These are phyloP conservation scores for Montipora sp. DNA, from an alignment of 64 coral and sea anemone species.

Conservation along the genomic window DNA sequence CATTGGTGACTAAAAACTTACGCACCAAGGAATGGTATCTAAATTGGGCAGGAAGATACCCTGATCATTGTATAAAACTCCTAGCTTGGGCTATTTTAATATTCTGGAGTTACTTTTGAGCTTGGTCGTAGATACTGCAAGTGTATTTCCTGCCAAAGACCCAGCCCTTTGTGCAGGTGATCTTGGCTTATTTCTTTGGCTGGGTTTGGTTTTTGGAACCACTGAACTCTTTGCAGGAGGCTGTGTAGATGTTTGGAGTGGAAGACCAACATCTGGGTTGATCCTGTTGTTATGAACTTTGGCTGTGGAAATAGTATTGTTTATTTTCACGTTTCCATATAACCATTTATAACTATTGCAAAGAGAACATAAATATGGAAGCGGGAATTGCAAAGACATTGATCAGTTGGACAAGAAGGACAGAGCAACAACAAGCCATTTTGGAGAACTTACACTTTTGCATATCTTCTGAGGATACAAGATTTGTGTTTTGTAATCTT, in stretches of 20 bases:
- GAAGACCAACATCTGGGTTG: conserved; percentile 62
- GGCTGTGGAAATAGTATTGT: not conserved
- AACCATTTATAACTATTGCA: too few relatives aligned
- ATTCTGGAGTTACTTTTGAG: not conserved
- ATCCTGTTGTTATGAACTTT: conserved; percentile 60
- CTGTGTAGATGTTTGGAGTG: not conserved
- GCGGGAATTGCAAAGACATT: too few relatives aligned
- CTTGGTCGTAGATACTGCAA: not conserved
- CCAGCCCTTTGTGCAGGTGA: conserved; percentile 10
- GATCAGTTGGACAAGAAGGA: too few relatives aligned
- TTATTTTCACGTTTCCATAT: too few relatives aligned
- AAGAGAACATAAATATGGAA: too few relatives aligned
- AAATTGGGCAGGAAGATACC: not conserved
- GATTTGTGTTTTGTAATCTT: too few relatives aligned
- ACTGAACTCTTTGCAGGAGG: not conserved
- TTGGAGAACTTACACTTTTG: too few relatives aligned
- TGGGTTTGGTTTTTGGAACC: not conserved
- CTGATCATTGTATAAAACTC: not conserved
- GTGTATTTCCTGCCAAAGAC: not conserved
- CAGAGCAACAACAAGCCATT: too few relatives aligned
- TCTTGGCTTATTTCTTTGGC: not conserved
- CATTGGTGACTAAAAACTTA: too few relatives aligned
- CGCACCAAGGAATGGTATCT: too few relatives aligned
- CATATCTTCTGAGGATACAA: too few relatives aligned
- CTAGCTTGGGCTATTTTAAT: conserved; percentile 7